Percentiles rank a stretch among this genome's conserved stretches.
Conservation (phyloP, 2,113 vertebrate species). For the Smithornis capensis region DNA sequence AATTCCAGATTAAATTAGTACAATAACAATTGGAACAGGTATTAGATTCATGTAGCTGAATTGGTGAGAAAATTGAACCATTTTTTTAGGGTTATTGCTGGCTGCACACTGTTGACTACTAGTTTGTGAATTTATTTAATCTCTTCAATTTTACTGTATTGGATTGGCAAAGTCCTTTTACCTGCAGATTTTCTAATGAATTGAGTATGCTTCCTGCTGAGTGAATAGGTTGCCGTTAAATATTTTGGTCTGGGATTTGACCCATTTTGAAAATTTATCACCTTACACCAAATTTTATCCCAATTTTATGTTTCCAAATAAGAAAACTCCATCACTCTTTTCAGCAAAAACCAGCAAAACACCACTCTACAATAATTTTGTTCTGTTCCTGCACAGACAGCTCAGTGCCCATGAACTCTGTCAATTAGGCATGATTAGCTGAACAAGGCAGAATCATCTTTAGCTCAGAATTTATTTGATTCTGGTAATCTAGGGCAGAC, state of each 20-base stretch:
- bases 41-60: background rate
- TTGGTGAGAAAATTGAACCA: background rate
- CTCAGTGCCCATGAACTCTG: background rate
- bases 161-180: background rate
- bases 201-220: background rate
- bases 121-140: background rate
- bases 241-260: background rate
- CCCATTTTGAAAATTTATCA: background rate
- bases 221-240: background rate
- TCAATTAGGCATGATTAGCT: background rate
- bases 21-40: background rate
- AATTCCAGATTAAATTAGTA: background rate
- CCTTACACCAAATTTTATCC: background rate
- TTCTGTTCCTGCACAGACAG: background rate
- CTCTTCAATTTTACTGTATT: background rate
- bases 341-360: background rate
- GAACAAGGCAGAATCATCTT: background rate
- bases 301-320: background rate
- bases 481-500: background rate
- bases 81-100: background rate
- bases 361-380: background rate
- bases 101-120: background rate
- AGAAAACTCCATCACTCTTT: background rate
- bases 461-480: conserved; percentile 19
- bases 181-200: background rate